A percentile compares a stretch with the other conserved stretches of the same genome.
Evolutionary conservation across 1,140 invertebrate species (phyloP).

Genomic region (Drosophila leontia): DNA sequence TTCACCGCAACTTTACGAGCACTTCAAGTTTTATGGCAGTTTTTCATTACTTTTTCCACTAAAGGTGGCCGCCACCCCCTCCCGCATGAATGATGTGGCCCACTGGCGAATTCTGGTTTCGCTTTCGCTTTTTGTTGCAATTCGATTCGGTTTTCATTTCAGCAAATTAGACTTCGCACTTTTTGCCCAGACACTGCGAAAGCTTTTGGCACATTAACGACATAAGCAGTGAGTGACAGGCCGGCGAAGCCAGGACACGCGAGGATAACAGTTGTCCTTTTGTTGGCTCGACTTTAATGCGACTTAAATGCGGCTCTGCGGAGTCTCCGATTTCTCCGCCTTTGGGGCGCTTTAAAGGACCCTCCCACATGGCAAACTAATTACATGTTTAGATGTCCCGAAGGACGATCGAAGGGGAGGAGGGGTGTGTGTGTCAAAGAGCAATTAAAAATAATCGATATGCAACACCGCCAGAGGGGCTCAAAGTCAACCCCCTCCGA

Average conservation of each 20-base stretch:
- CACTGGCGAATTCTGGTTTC: constrained; percentile 16
- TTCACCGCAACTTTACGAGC: constrained; percentile 35
- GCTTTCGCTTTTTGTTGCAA: constrained; percentile 22
- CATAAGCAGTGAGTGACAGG: constrained; percentile 50
- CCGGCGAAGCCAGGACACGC: constrained; percentile 30
- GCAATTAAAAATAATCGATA: constrained; percentile 74
- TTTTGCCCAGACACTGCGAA: constrained; percentile 38
- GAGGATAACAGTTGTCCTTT: constrained; percentile 30
- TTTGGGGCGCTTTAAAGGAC: constrained; percentile 16
- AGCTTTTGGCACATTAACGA: constrained; percentile 69
- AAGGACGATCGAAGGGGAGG: not conserved
- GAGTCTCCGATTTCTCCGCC: constrained; percentile 7
- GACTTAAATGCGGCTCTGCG: constrained; percentile 28
- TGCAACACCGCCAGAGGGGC: constrained; percentile 13
- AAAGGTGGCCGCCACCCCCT: not conserved
- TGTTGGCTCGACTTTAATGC: constrained; percentile 34
- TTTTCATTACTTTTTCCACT: constrained; percentile 52
- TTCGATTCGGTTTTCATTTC: constrained; percentile 42
- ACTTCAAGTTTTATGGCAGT: constrained; percentile 52
- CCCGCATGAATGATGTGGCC: constrained; percentile 49
- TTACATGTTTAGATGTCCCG: constrained; percentile 38
- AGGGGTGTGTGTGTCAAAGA: constrained; percentile 43
- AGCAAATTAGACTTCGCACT: constrained; percentile 51
- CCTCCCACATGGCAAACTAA: constrained; percentile 23
- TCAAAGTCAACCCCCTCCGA: constrained; percentile 23